Evolutionary conservation across 2,888 invertebrate genomes (phyloP), one percentile per base, ranked within the genome.

Genomic region (Polia nebulosa): DNA sequence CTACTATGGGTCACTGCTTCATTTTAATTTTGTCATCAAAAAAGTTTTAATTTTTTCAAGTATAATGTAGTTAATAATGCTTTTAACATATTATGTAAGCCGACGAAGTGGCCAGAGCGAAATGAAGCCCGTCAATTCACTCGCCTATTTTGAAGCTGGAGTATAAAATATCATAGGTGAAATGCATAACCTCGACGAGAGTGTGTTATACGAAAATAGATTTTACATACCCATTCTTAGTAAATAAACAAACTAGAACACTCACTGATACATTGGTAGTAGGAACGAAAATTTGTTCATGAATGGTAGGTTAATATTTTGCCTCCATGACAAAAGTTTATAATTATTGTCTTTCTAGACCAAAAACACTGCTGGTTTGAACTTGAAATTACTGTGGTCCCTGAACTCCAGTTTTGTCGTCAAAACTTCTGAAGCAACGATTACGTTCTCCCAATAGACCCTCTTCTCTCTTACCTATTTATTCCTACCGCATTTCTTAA

Each of bases 11-110:
- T 65, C 56, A 45, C 32, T 51, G 44, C 9, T 62, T 25, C 55
- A 67, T 49, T 64, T 9, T 67, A 55, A 78, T 57, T 52, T 58
- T 29, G 0, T 57, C 36, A 34, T 52, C 36, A 61, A 25, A 15
- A 2, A 62, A 60, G 13, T 55, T 32, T 25, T 44, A 1, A 51
- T 25, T 65, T 60, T 36, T 47, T n/a, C 13, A 41, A 8, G 39
- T 59, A 39, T 32, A 22, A 29, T 39, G 20, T 17, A 32, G 6
- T 25, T 11, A 13, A 45, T 20, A 2, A 34, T 15, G n/a, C 22
- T 17, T 29, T 41, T 8, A 9, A 15, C n/a, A 34, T 13, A 9
- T 51, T 32, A 22, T 36, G 15, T 57, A 75, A 34, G 27, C 17
- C 9, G 20, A 36, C n/a, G 7, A 3, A 5, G 5, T 7, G 52